Evolutionary conservation across 2,113 vertebrate species (phyloP), one percentile per base, ranked within the genome.

Genomic region (Cyprinodon brontotheroides): DNA sequence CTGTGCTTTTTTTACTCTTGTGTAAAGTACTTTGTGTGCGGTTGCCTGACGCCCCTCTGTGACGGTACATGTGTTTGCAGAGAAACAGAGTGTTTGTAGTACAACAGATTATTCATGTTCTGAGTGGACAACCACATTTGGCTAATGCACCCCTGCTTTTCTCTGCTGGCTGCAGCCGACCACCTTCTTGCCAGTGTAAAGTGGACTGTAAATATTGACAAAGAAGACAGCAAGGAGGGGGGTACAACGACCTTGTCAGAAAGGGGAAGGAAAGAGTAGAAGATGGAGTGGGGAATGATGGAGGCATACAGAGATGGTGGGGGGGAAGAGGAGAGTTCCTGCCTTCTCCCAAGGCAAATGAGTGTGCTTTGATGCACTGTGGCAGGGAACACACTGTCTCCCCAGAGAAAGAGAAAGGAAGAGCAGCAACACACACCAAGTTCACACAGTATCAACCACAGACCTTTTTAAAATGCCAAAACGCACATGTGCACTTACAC

Each of bases 371-470:
- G 93, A 95, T 92, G 81, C 86, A 75, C 85, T 81, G 81, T 94
- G 94, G 90, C 93, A 93, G 94, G 84, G 89, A 94, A 90, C 93
- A 92, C 92, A 92, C 92, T 87, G 91, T 88, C 80, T 89, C 89
- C 91, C 82, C 66, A 74, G 85, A 91, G 90, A 92, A 61, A 57
- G 76, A 82, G 82, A 82, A 81, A 75, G 67, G 53, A 77, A 86
- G 72, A 82, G 50, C 63, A 50, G 60, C 41, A 15, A 29, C 75
- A 73, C 43, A 77, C 72, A 48, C 57, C 66, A 45, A 50, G 66
- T 77, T 76, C 82, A 82, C 67, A 78, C 69, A 77, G 65, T 78
- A 77, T 61, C 78, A 72, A 64, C 67, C 22, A 74, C 72, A 67
- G 50, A 39, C 72, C 72, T 86, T 86, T 83, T 78, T 73, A 73